phyloP scores from a whole-genome alignment of 1,140 invertebrate genomes.

The Brachionus rotundiformis region DNA sequence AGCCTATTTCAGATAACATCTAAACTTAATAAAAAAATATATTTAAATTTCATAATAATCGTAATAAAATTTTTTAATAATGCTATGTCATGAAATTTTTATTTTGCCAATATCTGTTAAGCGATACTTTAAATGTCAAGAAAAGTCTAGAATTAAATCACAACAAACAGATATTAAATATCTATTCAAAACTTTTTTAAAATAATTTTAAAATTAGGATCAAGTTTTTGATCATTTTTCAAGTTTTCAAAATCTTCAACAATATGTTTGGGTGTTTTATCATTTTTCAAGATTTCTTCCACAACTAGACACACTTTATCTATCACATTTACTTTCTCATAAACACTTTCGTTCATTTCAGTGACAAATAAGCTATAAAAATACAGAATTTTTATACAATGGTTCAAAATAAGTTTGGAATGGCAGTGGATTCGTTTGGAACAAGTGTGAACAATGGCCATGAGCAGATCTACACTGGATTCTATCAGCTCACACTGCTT shows the following conservation, averaged over 20 bases:
- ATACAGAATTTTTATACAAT: constrained; percentile 47
- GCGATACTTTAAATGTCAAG: neutral
- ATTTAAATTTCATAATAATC: neutral
- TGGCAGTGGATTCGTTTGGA: neutral
- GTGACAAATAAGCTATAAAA: constrained; percentile 8
- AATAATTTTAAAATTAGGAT: neutral
- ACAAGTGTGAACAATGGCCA: neutral
- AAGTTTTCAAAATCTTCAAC: neutral
- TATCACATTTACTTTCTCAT: neutral
- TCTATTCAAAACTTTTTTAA: neutral
- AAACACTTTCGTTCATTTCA: neutral
- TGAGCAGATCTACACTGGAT: neutral
- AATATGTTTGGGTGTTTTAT: neutral
- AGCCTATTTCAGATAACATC: neutral
- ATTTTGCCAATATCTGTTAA: neutral
- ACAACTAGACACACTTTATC: neutral
- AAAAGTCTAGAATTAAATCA: constrained; percentile 9
- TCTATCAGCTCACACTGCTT: neutral
- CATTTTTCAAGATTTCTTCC: constrained; percentile 2
- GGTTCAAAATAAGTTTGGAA: neutral
- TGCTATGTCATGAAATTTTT: neutral
- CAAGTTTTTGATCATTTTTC: constrained; percentile 7
- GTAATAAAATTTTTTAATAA: constrained; percentile 1
- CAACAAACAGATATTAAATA: neutral
- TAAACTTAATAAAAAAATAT: too few relatives aligned